Evolutionary conservation across 2,888 invertebrate genomes (phyloP), one percentile per base, ranked within the genome.

Genomic region (Chrysomela aeneicollis): DNA sequence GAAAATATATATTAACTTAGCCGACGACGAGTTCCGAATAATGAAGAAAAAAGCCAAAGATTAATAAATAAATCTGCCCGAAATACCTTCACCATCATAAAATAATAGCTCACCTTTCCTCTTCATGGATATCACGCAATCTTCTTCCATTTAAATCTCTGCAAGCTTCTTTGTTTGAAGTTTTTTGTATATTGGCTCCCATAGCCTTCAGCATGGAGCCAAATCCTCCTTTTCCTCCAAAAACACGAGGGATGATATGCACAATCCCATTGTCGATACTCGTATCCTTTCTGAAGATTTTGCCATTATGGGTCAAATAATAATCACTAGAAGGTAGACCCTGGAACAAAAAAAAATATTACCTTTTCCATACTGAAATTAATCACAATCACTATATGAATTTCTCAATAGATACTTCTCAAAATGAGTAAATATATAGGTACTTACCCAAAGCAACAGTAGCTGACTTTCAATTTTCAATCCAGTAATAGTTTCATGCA

Each of bases 151-250:
- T 98, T 22, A 99, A 85, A 83, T 99, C 98, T 66, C 99, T 86
- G 77, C 98, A 98, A 0, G 98, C 98, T 83, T 98, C 97, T 32
- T 94, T 86, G 77, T 97, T 98, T 0, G 97, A 98, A 0, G 98
- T 98, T 84, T 98, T 98, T 80, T 98, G 97, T 66, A 99, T 98
- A 84, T 99, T 98, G 0, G 97, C 97, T 1, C 98, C 98, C 80
- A 99, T 98, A 0, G 99, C 97, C 70, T 98, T 87, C 12, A 99
- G 84, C 96, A 99, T 97, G 0, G 98, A 98, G 0, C 99, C 99
- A 83, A 99, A 99, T 68, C 97, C 97, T 69, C 97, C 97, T 85
- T 97, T 97, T 0, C 97, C 97, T 5, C 96, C 97, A 55, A 87
- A 74, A 4, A 92, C 76, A 71, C 86, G 86, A 0, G 87, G 85